Base-by-base conservation (phyloP, 2,888 invertebrate species). In the Leptopterna dolabrata region DNA sequence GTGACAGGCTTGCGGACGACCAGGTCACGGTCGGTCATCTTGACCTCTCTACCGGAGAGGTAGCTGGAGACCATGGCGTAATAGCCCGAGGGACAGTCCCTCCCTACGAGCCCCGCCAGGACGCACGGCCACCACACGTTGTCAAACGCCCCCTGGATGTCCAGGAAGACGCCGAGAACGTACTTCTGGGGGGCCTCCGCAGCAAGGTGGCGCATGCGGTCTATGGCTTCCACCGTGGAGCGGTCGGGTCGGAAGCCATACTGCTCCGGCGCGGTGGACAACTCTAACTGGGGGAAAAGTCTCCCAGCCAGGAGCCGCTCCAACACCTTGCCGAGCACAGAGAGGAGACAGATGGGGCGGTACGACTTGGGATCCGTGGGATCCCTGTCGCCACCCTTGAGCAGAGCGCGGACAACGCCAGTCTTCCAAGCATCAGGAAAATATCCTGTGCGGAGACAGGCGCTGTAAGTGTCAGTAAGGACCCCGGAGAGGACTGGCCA, bases 341-440 rank as follows among this genome's bases (percentile, higher is more conserved):
- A n/a, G n/a, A n/a, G n/a, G n/a, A n/a, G n/a, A n/a, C n/a, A n/a
- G n/a, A n/a, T n/a, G n/a, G n/a, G n/a, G n/a, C n/a, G n/a, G n/a
- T n/a, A n/a, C n/a, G n/a, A n/a, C n/a, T n/a, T n/a, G n/a, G n/a
- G n/a, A n/a, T n/a, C n/a, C n/a, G n/a, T n/a, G n/a, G n/a, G n/a
- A n/a, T n/a, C n/a, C n/a, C n/a, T 43, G 13, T 43, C 47, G 27
- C 83, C 83, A 9, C 24, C 36, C 63, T 83, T 83, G 13, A 63
- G 63, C 19, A 83, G 30, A n/a, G 63, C n/a, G 4, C 24, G 4
- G 55, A 83, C 70, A 13, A 16, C 6, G 7, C 63, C 51, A 14
- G 30, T 73, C 63, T 83, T 83, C 83, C 83, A 83, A 70, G 63
- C 51, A 11, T 4, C 45, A 19, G 83, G 83, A 51, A 63, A 83